Percentiles rank a stretch among this genome's conserved stretches.
phyloP scores from a whole-genome alignment of 2,113 vertebrate genomes.

The Alouatta palliata region DNA sequence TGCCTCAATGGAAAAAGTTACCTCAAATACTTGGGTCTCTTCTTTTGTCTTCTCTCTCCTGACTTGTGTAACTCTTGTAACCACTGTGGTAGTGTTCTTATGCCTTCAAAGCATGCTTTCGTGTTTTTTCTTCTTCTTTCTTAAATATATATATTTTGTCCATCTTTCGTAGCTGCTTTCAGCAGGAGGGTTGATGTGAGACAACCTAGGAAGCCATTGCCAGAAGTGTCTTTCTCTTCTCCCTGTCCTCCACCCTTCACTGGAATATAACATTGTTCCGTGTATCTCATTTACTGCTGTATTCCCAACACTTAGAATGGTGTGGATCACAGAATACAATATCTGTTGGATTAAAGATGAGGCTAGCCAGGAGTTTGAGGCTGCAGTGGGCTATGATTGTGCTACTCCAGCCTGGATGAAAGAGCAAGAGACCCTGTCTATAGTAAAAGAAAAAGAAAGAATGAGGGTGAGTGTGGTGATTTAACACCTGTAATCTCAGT shows the following conservation, averaged over 20 bases:
- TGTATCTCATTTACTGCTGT: neutral
- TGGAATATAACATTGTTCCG: neutral
- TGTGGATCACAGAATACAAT: neutral
- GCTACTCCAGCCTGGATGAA: no score
- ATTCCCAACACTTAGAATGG: neutral
- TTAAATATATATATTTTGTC: neutral
- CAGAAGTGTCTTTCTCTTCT: neutral
- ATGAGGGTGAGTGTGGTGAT: no score
- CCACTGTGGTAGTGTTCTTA: neutral
- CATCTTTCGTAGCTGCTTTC: neutral
- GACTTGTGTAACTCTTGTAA: neutral
- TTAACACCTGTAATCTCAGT: no score
- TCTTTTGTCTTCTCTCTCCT: slow-evolving; percentile 14
- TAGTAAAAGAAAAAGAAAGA: no score
- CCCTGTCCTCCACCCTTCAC: neutral
- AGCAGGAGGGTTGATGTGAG: neutral
- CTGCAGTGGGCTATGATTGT: no score
- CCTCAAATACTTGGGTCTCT: neutral
- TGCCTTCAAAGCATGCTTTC: neutral
- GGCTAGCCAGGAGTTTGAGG: no score
- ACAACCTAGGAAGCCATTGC: neutral
- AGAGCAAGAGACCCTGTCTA: no score
- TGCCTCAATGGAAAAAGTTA: neutral
- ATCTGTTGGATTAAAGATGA: neutral
- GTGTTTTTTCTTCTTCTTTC: neutral